Percentiles rank a stretch among this genome's conserved stretches.
Conservation (phyloP, 2,113 vertebrate species). For the Heliornis fulica region DNA sequence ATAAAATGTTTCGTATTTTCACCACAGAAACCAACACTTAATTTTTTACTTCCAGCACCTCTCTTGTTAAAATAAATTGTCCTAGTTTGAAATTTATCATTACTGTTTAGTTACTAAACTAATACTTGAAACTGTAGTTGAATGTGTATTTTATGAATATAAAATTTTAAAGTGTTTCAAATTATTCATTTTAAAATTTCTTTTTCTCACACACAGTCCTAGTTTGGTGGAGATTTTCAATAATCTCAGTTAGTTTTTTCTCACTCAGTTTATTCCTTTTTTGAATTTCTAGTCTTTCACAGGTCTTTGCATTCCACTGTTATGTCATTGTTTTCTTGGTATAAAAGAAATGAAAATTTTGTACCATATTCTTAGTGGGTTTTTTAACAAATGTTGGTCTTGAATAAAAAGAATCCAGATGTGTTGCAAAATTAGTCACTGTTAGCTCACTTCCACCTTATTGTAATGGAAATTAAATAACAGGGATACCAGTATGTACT, state of each 20-base stretch:
- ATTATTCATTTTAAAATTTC: not conserved
- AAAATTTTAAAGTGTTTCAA: not conserved
- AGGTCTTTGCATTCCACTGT: not conserved
- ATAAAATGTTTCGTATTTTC: not conserved
- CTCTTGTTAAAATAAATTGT: not conserved
- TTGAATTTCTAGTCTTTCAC: not conserved
- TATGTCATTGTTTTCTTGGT: not conserved
- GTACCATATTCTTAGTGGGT: accelerated
- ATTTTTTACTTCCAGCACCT: not conserved
- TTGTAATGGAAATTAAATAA: not conserved
- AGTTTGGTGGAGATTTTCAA: not conserved
- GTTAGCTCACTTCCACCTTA: not conserved
- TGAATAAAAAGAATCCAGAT: not conserved
- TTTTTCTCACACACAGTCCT: not conserved
- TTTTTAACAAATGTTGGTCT: not conserved
- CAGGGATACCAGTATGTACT: not conserved
- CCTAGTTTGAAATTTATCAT: not conserved
- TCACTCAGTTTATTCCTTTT: not conserved
- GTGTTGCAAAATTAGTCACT: not conserved
- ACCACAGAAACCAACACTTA: not conserved
- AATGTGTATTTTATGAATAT: not conserved
- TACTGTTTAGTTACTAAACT: not conserved
- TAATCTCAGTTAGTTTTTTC: not conserved
- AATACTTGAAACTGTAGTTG: not conserved
- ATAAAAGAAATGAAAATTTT: not conserved